Evolutionary conservation across 2,888 invertebrate species (phyloP).

Genomic region (Cosmopolites sordidus): DNA sequence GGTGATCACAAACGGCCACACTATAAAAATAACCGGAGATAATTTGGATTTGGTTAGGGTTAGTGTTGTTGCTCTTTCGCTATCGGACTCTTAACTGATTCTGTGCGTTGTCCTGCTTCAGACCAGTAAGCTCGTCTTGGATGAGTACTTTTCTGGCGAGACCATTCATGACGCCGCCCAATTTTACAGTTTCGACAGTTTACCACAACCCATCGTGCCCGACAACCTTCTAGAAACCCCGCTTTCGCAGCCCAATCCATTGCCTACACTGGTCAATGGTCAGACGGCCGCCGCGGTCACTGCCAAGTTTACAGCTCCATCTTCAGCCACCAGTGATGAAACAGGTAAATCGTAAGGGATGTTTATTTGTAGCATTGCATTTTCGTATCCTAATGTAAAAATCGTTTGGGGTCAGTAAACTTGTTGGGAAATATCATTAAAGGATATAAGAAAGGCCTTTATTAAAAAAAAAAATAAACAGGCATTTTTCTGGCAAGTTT

Average conservation of each 20-base stretch:
- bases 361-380: too few species aligned
- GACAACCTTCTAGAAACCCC: conserved; percentile 31
- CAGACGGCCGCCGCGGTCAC: conserved; percentile 30
- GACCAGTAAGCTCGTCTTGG: conserved; percentile 83
- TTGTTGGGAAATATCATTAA: too few species aligned
- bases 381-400: too few species aligned
- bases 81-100: too few species aligned
- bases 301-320: background rate
- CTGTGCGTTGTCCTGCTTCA: conserved; percentile 41
- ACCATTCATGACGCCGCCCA: conserved; percentile 46
- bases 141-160: conserved; percentile 69
- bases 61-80: too few species aligned
- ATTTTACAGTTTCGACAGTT: conserved; percentile 47
- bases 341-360: conserved; percentile 31
- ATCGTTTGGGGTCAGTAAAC: too few species aligned
- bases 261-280: conserved; percentile 38
- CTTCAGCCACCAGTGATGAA: conserved; percentile 14
- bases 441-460: too few species aligned
- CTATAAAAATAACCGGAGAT: conserved; percentile 80
- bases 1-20: conserved; percentile 72
- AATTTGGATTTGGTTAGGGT: conserved; percentile 83
- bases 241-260: conserved; percentile 42
- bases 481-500: too few species aligned
- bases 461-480: too few species aligned
- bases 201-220: conserved; percentile 42